Conservation (phyloP, 2,888 invertebrate species). For the Crematogaster levior region DNA sequence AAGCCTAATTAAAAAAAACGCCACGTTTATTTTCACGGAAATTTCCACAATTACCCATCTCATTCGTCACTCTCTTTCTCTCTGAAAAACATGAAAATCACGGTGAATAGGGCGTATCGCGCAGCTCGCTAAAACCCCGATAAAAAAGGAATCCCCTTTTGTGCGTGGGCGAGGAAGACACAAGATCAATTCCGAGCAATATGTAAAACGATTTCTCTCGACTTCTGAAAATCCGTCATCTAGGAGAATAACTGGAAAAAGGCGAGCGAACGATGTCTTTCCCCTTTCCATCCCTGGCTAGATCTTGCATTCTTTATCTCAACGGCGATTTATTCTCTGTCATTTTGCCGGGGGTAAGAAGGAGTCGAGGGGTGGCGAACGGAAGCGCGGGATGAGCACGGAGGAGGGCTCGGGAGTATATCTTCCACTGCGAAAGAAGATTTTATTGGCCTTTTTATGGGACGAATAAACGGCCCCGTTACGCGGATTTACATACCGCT, state of each 20-base stretch:
- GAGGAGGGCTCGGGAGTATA: conserved; percentile 55
- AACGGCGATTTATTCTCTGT: conserved; percentile 79
- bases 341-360: conserved; percentile 77
- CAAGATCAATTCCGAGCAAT: conserved; percentile 81
- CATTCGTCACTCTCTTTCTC: conserved; percentile 71
- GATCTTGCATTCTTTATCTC: conserved; percentile 77
- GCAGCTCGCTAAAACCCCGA: conserved; percentile 19
- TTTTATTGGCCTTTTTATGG: conserved; percentile 82
- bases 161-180: conserved; percentile 35
- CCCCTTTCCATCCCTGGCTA: conserved; percentile 25
- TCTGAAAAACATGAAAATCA: conserved; percentile 21
- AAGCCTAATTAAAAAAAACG: conserved; percentile 55
- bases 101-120: background rate
- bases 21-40: conserved; percentile 41
- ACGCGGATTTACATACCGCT: conserved; percentile 81
- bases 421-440: conserved; percentile 69
- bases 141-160: conserved; percentile 16
- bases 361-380: conserved; percentile 46
- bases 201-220: conserved; percentile 81
- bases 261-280: conserved; percentile 50
- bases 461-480: conserved; percentile 80
- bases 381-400: conserved; percentile 35
- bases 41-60: conserved; percentile 72
- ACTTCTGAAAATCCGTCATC: conserved; percentile 70
- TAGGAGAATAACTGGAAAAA: conserved; percentile 67